Base-by-base conservation (phyloP, 2,888 invertebrate genomes). In the Orthosia cruda region DNA sequence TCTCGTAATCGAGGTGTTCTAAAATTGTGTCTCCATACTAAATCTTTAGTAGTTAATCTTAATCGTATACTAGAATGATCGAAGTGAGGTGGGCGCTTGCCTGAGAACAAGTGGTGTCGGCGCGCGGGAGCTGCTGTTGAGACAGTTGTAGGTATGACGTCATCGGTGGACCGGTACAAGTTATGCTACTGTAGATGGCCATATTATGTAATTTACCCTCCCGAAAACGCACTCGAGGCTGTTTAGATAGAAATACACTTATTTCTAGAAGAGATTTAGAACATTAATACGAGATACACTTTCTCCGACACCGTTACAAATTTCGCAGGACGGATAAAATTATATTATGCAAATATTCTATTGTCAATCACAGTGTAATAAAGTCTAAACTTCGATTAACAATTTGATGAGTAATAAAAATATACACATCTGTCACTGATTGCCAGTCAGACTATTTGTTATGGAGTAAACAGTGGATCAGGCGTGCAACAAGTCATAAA, bases 41-140 rank as follows among this genome's bases (percentile, higher is more conserved):
- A 85, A 59, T 47, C 40, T 80, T 76, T 64, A 69, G 40, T 61
- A 71, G 16, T 76, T 72, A 72, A 74, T 79, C 59, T 80, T 84
- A 87, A 77, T 87, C 87, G 87, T 87, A 87, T 87, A 87, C 87
- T 83, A 88, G 80, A 77, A 86, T 81, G 74, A 87, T 86, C 40
- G 69, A 79, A 80, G 65, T 83, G 87, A 87, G 88, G 87, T 88
- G 87, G 88, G 88, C 76, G 72, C 55, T 66, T 68, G 75, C 78
- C 84, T 74, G 78, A 75, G 73, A 76, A 83, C 45, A 20, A 73
- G 71, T 81, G 71, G 32, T 20, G 65, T 50, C 18, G 16, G 9
- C 12, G 15, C 7, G 47, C 40, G 18, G 58, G 45, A 50, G 23
- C 0, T 13, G 32, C 18, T 32, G 2, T 32, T 13, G 49, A 23